These are phyloP conservation scores for Bothrops jararaca DNA, from an alignment of 2,113 vertebrate species.

Conservation along the genomic window DNA sequence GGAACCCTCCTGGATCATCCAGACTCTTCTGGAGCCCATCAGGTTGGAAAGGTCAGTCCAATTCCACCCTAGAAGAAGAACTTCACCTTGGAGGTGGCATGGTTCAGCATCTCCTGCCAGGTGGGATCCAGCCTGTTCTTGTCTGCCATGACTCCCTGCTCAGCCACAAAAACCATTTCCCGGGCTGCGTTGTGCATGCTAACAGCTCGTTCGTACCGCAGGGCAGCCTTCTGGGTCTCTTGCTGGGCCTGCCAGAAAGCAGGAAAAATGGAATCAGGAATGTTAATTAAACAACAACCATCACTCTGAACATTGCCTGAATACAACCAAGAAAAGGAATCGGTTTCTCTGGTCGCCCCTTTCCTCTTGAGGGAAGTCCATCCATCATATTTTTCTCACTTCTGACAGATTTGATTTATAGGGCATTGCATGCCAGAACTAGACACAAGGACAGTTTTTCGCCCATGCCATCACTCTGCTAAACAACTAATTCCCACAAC, in stretches of 20 bases:
- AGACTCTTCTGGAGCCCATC: not conserved
- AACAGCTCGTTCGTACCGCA: slow-evolving; percentile 86
- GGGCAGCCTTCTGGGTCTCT: slow-evolving; percentile 87
- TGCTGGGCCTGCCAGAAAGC: slow-evolving; percentile 79
- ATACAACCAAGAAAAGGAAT: not conserved
- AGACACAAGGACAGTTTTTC: no score
- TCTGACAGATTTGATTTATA: no score
- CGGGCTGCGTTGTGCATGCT: slow-evolving; percentile 90
- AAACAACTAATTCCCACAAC: no score
- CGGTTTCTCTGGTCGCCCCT: no score
- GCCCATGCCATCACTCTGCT: no score
- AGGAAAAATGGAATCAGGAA: no score
- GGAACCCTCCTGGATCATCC: not conserved
- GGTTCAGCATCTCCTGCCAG: slow-evolving; percentile 96
- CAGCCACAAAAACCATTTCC: slow-evolving; percentile 92
- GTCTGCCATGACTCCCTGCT: slow-evolving; percentile 87
- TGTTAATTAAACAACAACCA: not conserved
- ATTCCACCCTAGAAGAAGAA: no score
- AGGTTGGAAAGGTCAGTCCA: not conserved
- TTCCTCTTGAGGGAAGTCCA: not conserved
- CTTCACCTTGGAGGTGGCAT: slow-evolving; percentile 85
- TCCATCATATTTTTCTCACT: not conserved
- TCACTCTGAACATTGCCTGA: not conserved
- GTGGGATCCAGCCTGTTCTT: slow-evolving; percentile 88
- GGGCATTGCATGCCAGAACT: no score